Conservation (phyloP, 2,888 invertebrate species). For the Icerya purchasi region DNA sequence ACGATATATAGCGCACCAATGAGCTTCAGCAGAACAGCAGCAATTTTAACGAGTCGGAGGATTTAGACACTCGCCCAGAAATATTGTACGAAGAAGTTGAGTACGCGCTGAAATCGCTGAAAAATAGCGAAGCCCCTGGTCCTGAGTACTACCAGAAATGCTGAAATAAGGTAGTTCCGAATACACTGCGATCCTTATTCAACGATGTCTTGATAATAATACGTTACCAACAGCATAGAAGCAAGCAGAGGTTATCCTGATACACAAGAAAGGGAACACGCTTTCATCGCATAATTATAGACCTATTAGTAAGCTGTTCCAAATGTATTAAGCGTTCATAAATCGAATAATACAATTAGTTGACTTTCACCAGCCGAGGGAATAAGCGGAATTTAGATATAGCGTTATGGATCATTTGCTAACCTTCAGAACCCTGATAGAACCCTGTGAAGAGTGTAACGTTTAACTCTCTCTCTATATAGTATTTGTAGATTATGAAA, state of each 20-base stretch:
- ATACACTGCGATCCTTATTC: neutral
- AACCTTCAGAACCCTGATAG: neutral
- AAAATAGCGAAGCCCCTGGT: neutral
- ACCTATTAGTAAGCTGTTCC: neutral
- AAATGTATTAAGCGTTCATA: neutral
- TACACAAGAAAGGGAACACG: neutral
- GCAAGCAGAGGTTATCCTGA: neutral
- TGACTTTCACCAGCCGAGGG: neutral
- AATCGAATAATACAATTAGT: neutral
- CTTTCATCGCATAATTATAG: neutral
- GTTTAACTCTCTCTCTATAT: too few relatives aligned
- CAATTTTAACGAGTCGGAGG: neutral
- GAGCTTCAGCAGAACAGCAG: neutral
- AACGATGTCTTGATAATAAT: neutral
- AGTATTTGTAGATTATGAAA: neutral
- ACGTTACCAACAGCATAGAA: neutral
- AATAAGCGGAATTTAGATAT: neutral
- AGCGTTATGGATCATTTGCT: neutral
- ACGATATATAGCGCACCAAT: neutral
- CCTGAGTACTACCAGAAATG: neutral
- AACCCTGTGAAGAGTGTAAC: neutral
- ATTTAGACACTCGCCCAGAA: neutral
- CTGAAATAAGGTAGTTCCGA: neutral
- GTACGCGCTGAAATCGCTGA: neutral
- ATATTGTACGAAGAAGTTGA: neutral